Conservation (phyloP, 2,113 vertebrate species). For the Theropithecus gelada region DNA sequence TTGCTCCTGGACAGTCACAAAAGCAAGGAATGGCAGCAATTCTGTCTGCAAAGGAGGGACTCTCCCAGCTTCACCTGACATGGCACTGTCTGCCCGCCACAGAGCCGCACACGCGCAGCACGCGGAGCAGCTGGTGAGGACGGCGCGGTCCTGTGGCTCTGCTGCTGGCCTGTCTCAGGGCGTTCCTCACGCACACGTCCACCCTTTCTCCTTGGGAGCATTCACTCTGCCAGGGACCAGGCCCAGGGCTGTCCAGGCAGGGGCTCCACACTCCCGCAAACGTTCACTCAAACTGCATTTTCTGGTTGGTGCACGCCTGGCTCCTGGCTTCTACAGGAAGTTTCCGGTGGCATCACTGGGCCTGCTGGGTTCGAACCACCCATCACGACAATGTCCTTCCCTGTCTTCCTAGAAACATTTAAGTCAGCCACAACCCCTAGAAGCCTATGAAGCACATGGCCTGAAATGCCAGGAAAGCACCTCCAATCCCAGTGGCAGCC, state of each 20-base stretch:
- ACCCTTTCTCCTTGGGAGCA: neutral
- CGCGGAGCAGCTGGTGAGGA: too few relatives aligned
- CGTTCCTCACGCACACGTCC: neutral
- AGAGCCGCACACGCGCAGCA: too few relatives aligned
- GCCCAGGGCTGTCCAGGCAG: neutral
- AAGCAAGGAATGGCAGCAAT: neutral
- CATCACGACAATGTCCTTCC: neutral
- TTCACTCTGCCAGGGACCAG: neutral
- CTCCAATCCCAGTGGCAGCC: neutral
- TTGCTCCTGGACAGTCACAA: neutral
- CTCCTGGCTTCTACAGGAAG: neutral
- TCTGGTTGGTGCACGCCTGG: too few relatives aligned
- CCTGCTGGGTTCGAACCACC: neutral
- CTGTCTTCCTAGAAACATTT: neutral
- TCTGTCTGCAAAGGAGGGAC: neutral
- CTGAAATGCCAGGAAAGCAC: neutral
- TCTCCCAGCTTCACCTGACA: neutral
- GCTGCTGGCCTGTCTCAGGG: neutral
- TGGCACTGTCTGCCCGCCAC: too few relatives aligned
- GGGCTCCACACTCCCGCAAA: neutral
- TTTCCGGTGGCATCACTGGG: neutral
- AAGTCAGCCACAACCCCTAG: neutral
- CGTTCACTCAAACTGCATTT: neutral
- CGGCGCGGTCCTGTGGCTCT: fast-evolving
- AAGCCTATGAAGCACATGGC: neutral